Conservation (phyloP, 2,797 vertebrate species). For the Nannoperca australis region DNA sequence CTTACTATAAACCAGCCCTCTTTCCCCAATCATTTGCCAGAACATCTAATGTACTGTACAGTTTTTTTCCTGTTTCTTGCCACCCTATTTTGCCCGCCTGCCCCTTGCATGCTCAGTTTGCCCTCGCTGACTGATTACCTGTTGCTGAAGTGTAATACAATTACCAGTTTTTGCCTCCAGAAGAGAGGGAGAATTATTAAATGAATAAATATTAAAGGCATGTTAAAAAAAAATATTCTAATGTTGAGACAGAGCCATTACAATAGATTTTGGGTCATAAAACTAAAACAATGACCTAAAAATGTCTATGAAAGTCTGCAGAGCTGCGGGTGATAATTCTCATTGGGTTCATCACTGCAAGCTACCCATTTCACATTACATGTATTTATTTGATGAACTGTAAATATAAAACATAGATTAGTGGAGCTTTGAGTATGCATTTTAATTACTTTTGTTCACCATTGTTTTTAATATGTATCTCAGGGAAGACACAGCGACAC, state of each 20-base stretch:
- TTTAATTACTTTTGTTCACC: constrained; percentile 12
- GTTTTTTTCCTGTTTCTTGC: neutral
- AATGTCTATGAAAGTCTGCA: neutral
- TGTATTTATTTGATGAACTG: constrained; percentile 8
- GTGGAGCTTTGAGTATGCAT: neutral
- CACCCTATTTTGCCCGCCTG: neutral
- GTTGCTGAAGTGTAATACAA: neutral
- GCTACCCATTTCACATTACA: neutral
- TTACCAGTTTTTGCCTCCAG: constrained; percentile 4
- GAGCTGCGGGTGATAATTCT: constrained; percentile 1
- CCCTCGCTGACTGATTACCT: too few relatives aligned
- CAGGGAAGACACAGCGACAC: neutral
- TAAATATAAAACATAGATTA: neutral
- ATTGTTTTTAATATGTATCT: neutral
- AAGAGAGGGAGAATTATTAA: neutral
- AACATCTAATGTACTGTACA: neutral
- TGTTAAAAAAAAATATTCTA: neutral
- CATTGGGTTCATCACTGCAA: neutral
- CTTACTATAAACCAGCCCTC: too few relatives aligned
- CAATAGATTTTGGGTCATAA: neutral
- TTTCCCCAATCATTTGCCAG: neutral
- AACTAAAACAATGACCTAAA: constrained; percentile 6
- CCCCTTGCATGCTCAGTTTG: neutral
- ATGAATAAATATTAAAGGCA: too few relatives aligned
- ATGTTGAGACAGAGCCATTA: constrained; percentile 9